These are phyloP conservation scores for Phragmatobia fuliginosa DNA, from an alignment of 2,888 invertebrate species.

Conservation along the genomic window DNA sequence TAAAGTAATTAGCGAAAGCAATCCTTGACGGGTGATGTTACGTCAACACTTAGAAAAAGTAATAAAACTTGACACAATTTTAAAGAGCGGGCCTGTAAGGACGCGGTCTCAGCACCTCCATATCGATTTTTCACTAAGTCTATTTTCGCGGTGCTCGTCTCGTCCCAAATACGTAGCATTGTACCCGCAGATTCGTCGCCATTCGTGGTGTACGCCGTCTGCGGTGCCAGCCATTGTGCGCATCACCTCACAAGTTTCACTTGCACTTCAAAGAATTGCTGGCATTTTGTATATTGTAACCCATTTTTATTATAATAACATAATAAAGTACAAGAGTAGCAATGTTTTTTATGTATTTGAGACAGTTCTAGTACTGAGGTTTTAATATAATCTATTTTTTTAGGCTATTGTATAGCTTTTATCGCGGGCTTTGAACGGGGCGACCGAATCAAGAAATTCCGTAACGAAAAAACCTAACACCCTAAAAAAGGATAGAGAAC, in stretches of 20 bases:
- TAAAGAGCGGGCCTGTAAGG: conserved; percentile 61
- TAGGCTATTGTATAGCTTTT: too few species aligned
- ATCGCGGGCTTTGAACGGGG: too few species aligned
- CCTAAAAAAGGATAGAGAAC: too few species aligned
- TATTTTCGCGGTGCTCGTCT: conserved; percentile 69
- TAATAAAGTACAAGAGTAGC: background rate
- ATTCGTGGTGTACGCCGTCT: conserved; percentile 32
- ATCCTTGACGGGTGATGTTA: conserved; percentile 27
- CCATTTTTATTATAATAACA: background rate
- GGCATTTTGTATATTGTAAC: conserved; percentile 32
- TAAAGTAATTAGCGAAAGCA: conserved; percentile 39
- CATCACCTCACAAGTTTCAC: conserved; percentile 35
- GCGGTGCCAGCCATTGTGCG: conserved; percentile 33
- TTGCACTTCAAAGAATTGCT: conserved; percentile 62
- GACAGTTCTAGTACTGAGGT: too few species aligned
- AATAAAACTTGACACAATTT: conserved; percentile 75
- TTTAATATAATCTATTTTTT: too few species aligned
- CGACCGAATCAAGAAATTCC: too few species aligned
- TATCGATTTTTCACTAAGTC: conserved; percentile 76
- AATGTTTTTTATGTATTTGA: too few species aligned
- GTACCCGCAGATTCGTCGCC: conserved; percentile 52
- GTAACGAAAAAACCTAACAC: too few species aligned
- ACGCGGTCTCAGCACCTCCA: conserved; percentile 53
- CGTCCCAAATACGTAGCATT: conserved; percentile 68
- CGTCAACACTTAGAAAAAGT: conserved; percentile 47